Percentiles rank a stretch among this genome's conserved stretches.
Conservation (phyloP, 1,140 invertebrate genomes). For the Nebria ingens region DNA sequence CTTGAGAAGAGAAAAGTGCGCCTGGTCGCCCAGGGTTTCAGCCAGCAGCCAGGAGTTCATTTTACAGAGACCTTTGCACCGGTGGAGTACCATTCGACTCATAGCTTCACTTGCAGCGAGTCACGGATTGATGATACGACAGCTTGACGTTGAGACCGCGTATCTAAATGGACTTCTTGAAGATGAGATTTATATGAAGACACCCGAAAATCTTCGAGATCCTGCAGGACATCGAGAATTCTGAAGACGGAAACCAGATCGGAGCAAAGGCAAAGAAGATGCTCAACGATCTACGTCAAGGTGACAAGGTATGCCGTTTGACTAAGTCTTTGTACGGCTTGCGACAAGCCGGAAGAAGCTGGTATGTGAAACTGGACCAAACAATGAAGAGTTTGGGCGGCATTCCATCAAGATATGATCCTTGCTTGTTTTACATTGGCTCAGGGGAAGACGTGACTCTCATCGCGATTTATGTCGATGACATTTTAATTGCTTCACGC, state of each 20-base stretch:
- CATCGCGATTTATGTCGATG: conserved; percentile 5
- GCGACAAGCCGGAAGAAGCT: conserved; percentile 25
- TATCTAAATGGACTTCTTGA: conserved; percentile 33
- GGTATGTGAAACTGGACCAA: conserved; percentile 21
- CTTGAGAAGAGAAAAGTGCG: conserved; percentile 1
- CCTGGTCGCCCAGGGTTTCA: conserved; percentile 2
- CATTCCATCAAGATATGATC: conserved; percentile 17
- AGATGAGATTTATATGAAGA: conserved; percentile 31
- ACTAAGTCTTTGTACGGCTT: conserved; percentile 29
- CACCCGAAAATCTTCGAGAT: conserved; percentile 31
- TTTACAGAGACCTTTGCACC: conserved; percentile 21
- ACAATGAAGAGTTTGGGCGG: conserved; percentile 19
- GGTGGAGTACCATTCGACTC: conserved; percentile 20
- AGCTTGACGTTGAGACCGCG: conserved; percentile 36
- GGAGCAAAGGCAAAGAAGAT: not conserved
- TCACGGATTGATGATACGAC: conserved; percentile 18
- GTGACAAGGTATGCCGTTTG: conserved; percentile 2
- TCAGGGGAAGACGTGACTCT: conserved; percentile 15
- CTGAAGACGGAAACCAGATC: conserved; percentile 20
- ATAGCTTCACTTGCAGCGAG: conserved; percentile 27
- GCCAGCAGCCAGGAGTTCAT: conserved; percentile 19
- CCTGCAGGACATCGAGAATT: conserved; percentile 27
- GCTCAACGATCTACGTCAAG: not conserved
- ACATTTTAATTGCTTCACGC: not conserved
- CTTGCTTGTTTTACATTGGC: conserved; percentile 24